phyloP scores from a whole-genome alignment of 2,888 invertebrate species.

The Helleia helle region DNA sequence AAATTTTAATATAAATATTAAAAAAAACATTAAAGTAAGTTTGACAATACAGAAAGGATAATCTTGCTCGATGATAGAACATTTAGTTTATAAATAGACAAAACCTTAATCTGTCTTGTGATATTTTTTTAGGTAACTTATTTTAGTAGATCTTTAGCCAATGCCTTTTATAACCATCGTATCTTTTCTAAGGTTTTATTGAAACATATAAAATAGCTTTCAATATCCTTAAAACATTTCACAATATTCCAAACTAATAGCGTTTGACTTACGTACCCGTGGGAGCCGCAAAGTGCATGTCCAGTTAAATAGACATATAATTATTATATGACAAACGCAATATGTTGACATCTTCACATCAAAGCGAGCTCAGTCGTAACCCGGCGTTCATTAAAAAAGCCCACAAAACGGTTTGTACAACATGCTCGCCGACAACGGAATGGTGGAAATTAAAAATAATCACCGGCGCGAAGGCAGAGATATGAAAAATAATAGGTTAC shows the following conservation, averaged over 20 bases:
- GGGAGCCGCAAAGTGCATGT: slow-evolving; percentile 8
- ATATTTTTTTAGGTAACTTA: too few relatives aligned
- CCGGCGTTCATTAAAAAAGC: slow-evolving; percentile 22
- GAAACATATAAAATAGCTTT: too few relatives aligned
- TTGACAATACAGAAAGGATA: too few relatives aligned
- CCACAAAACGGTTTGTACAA: slow-evolving; percentile 46
- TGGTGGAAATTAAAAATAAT: slow-evolving; percentile 62
- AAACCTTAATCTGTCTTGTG: too few relatives aligned
- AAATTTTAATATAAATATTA: too few relatives aligned
- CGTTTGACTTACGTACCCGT: slow-evolving; percentile 2
- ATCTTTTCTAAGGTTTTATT: too few relatives aligned
- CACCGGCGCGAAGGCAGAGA: slow-evolving; percentile 43
- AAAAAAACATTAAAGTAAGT: too few relatives aligned
- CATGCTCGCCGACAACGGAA: slow-evolving; percentile 45
- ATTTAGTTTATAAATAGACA: too few relatives aligned
- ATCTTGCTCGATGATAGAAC: too few relatives aligned
- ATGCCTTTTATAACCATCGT: too few relatives aligned
- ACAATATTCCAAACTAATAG: slow-evolving; percentile 1
- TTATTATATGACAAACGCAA: slow-evolving; percentile 17
- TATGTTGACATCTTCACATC: slow-evolving; percentile 37
- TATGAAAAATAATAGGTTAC: slow-evolving; percentile 54
- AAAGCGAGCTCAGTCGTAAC: slow-evolving; percentile 29
- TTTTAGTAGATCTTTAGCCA: too few relatives aligned
- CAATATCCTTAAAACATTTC: too few relatives aligned
- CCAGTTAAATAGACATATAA: slow-evolving; percentile 6